Evolutionary conservation across 2,113 vertebrate species (phyloP).

Genomic region (Rhea americana): DNA sequence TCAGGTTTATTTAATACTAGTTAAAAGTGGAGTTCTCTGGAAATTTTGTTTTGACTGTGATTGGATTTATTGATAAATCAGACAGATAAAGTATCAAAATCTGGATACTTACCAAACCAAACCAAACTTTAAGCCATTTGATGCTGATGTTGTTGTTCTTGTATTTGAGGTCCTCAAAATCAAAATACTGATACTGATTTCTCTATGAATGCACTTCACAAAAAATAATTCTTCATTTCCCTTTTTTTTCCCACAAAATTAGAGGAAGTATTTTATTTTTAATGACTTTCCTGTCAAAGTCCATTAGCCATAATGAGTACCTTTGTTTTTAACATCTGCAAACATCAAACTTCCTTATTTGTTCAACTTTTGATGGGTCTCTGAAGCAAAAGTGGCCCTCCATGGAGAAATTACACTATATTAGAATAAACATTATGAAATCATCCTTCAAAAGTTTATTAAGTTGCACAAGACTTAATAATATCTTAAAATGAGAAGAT

Average conservation of each 20-base stretch:
- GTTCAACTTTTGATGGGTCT: conserved; percentile 17
- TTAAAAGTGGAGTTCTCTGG: not conserved
- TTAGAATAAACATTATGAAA: conserved; percentile 46
- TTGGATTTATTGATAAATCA: not conserved
- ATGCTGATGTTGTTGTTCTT: not conserved
- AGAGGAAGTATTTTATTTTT: conserved; percentile 10
- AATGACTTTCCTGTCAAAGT: conserved; percentile 24
- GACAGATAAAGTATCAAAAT: not conserved
- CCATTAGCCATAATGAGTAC: conserved; percentile 49
- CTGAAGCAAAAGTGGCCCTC: not conserved
- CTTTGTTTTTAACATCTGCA: conserved; percentile 49
- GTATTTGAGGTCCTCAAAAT: not conserved
- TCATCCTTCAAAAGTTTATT: conserved; percentile 43
- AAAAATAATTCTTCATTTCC: not conserved
- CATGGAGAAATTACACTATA: conserved; percentile 9
- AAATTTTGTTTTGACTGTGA: not conserved
- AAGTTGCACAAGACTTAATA: conserved; percentile 43
- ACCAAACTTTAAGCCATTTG: not conserved
- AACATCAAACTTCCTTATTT: not conserved
- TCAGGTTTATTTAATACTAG: not conserved
- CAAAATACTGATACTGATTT: not conserved
- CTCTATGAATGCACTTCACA: not conserved
- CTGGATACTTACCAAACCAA: not conserved
- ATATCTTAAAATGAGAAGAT: conserved; percentile 23
- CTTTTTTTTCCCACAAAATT: not conserved